A percentile compares a stretch with the other conserved stretches of the same genome.
Evolutionary conservation across 35 echinoderm and acorn worm genomes (phyloP).

Genomic region (Heliocidaris tuberculata): DNA sequence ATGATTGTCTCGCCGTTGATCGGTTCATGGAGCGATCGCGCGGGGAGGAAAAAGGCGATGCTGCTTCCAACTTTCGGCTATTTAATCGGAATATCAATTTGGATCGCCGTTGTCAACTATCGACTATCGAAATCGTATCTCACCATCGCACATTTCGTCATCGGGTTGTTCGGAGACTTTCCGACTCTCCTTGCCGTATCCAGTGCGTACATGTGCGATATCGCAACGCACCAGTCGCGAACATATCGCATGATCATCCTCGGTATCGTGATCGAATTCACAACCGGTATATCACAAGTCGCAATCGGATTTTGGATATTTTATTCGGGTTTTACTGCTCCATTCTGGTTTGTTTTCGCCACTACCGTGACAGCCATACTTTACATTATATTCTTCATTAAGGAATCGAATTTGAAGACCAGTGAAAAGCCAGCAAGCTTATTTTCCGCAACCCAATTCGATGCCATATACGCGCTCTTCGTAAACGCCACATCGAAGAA

Average conservation of each 20-base stretch:
- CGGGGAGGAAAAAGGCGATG: constrained; percentile 41
- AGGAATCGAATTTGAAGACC: constrained; percentile 1
- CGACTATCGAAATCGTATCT: constrained; percentile 31
- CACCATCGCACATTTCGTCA: constrained; percentile 35
- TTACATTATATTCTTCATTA: constrained; percentile 43
- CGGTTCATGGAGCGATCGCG: constrained; percentile 50
- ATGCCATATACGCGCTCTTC: constrained; percentile 48
- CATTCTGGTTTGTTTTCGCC: constrained; percentile 58
- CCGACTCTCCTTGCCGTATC: constrained; percentile 48
- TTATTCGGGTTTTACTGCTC: constrained; percentile 30
- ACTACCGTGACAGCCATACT: constrained; percentile 10
- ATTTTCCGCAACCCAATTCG: constrained; percentile 16
- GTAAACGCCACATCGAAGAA: not conserved
- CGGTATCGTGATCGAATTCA: constrained; percentile 51
- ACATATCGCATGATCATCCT: constrained; percentile 58
- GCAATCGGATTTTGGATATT: constrained; percentile 50
- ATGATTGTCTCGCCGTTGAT: constrained; percentile 47
- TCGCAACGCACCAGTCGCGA: constrained; percentile 28
- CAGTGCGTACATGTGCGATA: constrained; percentile 51
- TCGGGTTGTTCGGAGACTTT: constrained; percentile 37
- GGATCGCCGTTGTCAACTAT: constrained; percentile 36
- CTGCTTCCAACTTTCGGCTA: constrained; percentile 47
- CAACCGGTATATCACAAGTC: constrained; percentile 42
- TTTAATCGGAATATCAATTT: constrained; percentile 45
- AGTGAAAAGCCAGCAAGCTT: constrained; percentile 20